Base-by-base conservation (phyloP, 2,888 invertebrate genomes). In the Zygogramma bicolorata region DNA sequence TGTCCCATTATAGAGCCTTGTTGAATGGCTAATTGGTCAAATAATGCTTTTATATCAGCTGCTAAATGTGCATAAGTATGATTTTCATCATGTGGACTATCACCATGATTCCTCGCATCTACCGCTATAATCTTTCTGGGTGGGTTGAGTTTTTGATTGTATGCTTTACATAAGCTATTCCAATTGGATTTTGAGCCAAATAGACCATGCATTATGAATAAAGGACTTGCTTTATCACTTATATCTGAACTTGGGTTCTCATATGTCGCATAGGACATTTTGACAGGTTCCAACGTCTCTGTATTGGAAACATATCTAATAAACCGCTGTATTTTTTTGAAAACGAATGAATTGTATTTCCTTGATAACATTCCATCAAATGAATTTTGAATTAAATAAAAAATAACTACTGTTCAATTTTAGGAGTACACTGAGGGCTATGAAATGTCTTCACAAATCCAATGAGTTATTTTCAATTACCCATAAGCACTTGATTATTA, bases 81-180 rank as follows among this genome's bases (percentile, higher is more conserved):
- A 0, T 92, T 89, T 0, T 89, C 79, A 0, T 92, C 88, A 84
- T 97, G 97, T 0, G 95, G 93, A 83, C 97, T 97, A 75, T 97
- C 96, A 0, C 98, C 99, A 87, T 99, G 99, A 88, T 99, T 98
- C 84, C 98, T 90, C 5, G 95, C 94, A 88, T 99, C 99, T 34
- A 97, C 90, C 5, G 94, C 89, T 74, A 95, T 90, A 0, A 97
- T 88, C 91, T 92, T 88, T 90, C 94, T 85, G 90, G 89, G 79
- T 76, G 92, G 91, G 89, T 1, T 92, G 91, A 90, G 93, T 67
- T 89, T 90, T 73, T 90, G 90, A 73, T 81, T 80, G 68, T 81
- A 83, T 5, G 75, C 82, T 76, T 94, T 96, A 1, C 94, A 93
- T 15, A 97, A 86, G 40, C 92, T 90, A 79, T 93, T 92, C 97